Base-by-base conservation (phyloP, 2,888 invertebrate genomes). In the Nomada ferruginata region DNA sequence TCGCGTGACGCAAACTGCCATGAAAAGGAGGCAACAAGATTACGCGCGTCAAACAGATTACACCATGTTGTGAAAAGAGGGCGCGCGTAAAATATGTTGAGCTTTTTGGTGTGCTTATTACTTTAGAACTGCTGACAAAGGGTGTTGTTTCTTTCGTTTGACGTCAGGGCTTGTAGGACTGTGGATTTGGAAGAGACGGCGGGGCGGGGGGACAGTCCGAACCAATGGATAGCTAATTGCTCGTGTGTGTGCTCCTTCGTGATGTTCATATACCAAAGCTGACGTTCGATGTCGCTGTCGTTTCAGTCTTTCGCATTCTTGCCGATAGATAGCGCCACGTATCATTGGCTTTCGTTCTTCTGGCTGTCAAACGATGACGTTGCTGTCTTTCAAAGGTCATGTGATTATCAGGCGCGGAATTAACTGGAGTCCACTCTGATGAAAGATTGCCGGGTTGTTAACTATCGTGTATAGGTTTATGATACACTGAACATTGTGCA, bases 141-240 rank as follows among this genome's bases (percentile, higher is more conserved):
- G 90, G 91, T 89, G 90, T 91, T 89, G 86, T 89, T 90, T 86
- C 78, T 79, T 76, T 68, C 65, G 68, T 80, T 86, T 87, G 85
- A 90, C 88, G 90, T 90, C 86, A 85, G 80, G 74, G 81, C 77
- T 72, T 69, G 69, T 68, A 50, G 73, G 84, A 85, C 85, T 76
- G 75, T 55, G 69, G 79, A 55, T 82, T 79, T 82, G 75, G 71
- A 66, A 57, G 75, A 81, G 84, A 82, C 75, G 66, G 79, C 55
- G 75, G 68, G 76, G 75, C 0, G 53, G 15, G 60, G 65, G 72
- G 11, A 26, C 57, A 61, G 57, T 23, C 15, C 52, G 64, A 82
- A 83, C 36, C 36, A 36, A 29, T 36, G 87, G 89, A 85, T 82
- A 59, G 85, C 80, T 79, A 76, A 84, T 72, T 82, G 76, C 71